These are phyloP conservation scores for Parapristionchus giblindavisi DNA, from an alignment of 2,888 invertebrate genomes.

Conservation along the genomic window DNA sequence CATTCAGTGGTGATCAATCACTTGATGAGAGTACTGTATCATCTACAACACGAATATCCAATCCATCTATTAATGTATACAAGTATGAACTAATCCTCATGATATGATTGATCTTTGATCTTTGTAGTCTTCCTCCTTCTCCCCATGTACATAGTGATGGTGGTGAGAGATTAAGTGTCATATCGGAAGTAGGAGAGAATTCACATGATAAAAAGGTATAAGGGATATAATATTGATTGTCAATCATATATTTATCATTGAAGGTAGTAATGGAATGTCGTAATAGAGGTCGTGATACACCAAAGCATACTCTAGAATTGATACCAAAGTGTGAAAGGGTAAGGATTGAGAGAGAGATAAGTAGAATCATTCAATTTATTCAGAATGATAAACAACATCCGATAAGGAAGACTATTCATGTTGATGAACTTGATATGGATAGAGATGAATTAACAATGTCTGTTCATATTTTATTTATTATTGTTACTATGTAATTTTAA, in stretches of 20 bases:
- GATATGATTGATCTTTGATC: too few species aligned
- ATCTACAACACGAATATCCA: slow-evolving; percentile 18
- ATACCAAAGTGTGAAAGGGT: slow-evolving; percentile 20
- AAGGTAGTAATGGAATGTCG: slow-evolving; percentile 10
- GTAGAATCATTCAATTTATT: too few species aligned
- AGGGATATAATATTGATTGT: background rate
- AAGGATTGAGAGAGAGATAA: background rate
- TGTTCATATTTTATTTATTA: too few species aligned
- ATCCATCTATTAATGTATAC: slow-evolving; percentile 25
- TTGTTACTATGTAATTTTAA: too few species aligned
- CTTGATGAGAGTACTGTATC: slow-evolving; percentile 17
- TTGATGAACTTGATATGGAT: too few species aligned
- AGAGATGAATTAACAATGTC: too few species aligned
- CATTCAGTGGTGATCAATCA: slow-evolving; percentile 19
- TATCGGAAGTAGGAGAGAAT: slow-evolving; percentile 7
- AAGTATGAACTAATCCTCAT: background rate
- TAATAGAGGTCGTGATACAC: slow-evolving; percentile 3
- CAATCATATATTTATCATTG: too few species aligned
- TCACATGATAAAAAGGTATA: slow-evolving; percentile 11
- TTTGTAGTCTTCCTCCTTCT: slow-evolving; percentile 17
- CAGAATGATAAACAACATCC: too few species aligned
- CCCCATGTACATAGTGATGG: slow-evolving; percentile 9
- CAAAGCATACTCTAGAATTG: slow-evolving; percentile 35
- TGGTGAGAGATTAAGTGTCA: too few species aligned
- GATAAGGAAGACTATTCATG: too few species aligned